Base-by-base conservation (phyloP, 1,140 invertebrate genomes). In the Macrostomum lignano region DNA sequence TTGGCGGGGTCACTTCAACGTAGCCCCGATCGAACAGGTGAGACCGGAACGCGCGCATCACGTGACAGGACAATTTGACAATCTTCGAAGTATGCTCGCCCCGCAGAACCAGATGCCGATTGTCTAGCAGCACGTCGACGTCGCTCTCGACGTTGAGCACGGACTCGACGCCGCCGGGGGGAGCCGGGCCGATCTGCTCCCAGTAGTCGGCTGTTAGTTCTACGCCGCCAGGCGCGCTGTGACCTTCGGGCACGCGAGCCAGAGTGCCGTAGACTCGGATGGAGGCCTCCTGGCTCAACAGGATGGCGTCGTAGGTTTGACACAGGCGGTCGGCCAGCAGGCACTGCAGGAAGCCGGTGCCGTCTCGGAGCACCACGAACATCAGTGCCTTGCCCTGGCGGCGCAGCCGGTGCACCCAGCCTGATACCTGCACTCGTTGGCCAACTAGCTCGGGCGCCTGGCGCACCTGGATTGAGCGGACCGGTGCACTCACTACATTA, bases 81-180 rank as follows among this genome's bases (percentile, higher is more conserved):
- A 94, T 72, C 51, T 74, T 74, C 1, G 81, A 76, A 15, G 79
- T 82, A 47, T 91, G 96, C 67, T 98, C 88, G 22, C 88, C 88
- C 34, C 91, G 68, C 43, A 98, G 77, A 4, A 35, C 21, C n/a
- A 35, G 21, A 55, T 98, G 91, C 35, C 91, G 67, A 60, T 98
- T 88, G 50, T 98, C 88, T 5, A 96, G 60, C 51, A 88, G 82
- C 1, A 94, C 79, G 62, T 96, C 91, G 2, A 86, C 75, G 46
- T 74, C 65, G 28, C 88, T 77, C 51, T 93, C 79, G 60, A 86
- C 84, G 47, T 96, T 98, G n/a, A 98, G 66, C 44, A 94, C 73
- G 36, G 73, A 70, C 50, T 98, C 91, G 36, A 84, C 79, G 15
- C 91, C 91, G 35, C 91, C 91, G 7, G 86, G 67, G n/a, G 84